A percentile compares a stretch with the other conserved stretches of the same genome.
phyloP scores from a whole-genome alignment of 2,113 vertebrate species.

The Theristicus caerulescens region DNA sequence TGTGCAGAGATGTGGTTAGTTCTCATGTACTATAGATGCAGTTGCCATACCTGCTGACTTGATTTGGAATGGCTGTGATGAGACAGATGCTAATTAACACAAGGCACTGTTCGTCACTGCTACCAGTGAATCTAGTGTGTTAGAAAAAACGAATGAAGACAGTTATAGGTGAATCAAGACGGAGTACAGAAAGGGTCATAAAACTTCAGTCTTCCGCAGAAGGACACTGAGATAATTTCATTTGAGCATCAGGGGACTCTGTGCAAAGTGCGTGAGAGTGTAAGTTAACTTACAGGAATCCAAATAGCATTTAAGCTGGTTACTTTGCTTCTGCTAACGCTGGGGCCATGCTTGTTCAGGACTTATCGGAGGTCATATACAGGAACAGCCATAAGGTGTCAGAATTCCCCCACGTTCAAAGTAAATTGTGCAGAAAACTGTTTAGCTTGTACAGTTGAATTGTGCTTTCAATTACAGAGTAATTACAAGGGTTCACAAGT shows the following conservation, averaged over 20 bases:
- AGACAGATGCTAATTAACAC: background rate
- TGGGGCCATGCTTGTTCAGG: background rate
- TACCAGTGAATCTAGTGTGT: background rate
- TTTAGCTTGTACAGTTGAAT: no score
- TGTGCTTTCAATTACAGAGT: background rate
- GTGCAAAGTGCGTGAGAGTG: background rate
- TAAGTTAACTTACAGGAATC: background rate
- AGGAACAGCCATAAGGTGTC: background rate
- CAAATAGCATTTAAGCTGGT: background rate
- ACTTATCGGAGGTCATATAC: accelerated
- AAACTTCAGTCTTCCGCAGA: background rate
- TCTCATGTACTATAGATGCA: background rate
- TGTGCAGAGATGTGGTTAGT: background rate
- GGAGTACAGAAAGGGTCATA: background rate
- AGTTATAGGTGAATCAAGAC: background rate
- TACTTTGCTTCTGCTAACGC: background rate
- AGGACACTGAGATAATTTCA: background rate
- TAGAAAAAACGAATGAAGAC: background rate
- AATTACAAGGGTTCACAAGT: background rate
- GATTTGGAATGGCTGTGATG: background rate
- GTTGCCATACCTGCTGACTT: background rate
- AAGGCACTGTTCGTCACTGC: background rate
- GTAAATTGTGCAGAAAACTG: background rate
- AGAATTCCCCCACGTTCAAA: accelerated
- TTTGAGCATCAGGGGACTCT: background rate